These are phyloP conservation scores for silkworm (Bombyx mori) DNA, from an alignment of 1,140 invertebrate species.

Conservation along the genomic window ASM3026992v2 NC_085131.1:8756501-8757000, in stretches of 20 bases:
- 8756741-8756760: constrained; percentile 73
- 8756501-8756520: too few relatives aligned
- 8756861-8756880: not conserved
- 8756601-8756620: too few relatives aligned
- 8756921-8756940: too few relatives aligned
- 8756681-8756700: constrained; percentile 44
- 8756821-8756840: constrained; percentile 56
- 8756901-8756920: too few relatives aligned
- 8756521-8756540: too few relatives aligned
- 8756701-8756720: constrained; percentile 78
- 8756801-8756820: constrained; percentile 59
- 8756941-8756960: too few relatives aligned
- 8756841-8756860: not conserved
- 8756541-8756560: too few relatives aligned
- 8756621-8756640: constrained; percentile 5
- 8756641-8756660: not conserved
- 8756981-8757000: too few relatives aligned
- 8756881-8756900: too few relatives aligned
- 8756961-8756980: too few relatives aligned
- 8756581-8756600: too few relatives aligned
- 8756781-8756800: constrained; percentile 40
- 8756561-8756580: too few relatives aligned
- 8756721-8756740: constrained; percentile 77
- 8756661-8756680: not conserved
- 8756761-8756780: constrained; percentile 71